phyloP scores from a whole-genome alignment of 2,888 invertebrate species.

The Seladonia tumulorum region DNA sequence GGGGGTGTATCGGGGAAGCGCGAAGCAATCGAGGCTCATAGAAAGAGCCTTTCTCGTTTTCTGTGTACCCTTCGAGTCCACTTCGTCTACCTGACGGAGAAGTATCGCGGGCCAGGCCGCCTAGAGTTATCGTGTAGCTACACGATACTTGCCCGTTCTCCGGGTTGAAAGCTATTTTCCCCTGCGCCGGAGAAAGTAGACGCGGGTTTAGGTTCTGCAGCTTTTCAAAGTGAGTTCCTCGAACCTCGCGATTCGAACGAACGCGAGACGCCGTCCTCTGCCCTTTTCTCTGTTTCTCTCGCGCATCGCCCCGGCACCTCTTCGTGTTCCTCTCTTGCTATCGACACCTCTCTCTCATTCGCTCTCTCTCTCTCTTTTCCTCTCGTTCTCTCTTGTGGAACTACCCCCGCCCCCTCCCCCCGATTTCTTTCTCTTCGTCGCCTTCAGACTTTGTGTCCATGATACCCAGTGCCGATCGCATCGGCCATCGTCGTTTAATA shows the following conservation, averaged over 20 bases:
- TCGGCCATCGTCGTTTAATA: conserved; percentile 69
- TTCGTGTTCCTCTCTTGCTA: not conserved
- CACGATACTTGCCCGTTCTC: conserved; percentile 74
- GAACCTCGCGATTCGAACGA: conserved; percentile 38
- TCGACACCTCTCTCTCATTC: not conserved
- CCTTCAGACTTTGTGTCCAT: conserved; percentile 66
- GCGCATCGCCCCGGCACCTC: conserved; percentile 1
- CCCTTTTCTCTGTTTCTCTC: conserved; percentile 6
- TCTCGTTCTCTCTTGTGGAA: not conserved
- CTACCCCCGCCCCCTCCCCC: not conserved
- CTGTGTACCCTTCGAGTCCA: conserved; percentile 56
- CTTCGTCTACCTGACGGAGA: conserved; percentile 39
- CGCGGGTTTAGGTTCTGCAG: conserved; percentile 52
- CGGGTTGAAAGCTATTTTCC: conserved; percentile 59
- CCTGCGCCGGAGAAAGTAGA: conserved; percentile 57
- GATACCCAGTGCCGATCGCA: conserved; percentile 63
- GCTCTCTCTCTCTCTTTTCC: not conserved
- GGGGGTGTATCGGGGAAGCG: conserved; percentile 31
- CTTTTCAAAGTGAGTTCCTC: conserved; percentile 71
- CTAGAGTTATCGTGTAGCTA: conserved; percentile 71
- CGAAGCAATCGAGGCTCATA: conserved; percentile 65
- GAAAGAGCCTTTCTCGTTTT: conserved; percentile 57
- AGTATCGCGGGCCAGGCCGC: conserved; percentile 51
- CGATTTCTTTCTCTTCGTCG: conserved; percentile 36
- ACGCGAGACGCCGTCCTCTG: not conserved